Percentiles rank a stretch among this genome's conserved stretches.
phyloP scores from a whole-genome alignment of 2,888 invertebrate genomes.

The Nephrotoma guestfalica region DNA sequence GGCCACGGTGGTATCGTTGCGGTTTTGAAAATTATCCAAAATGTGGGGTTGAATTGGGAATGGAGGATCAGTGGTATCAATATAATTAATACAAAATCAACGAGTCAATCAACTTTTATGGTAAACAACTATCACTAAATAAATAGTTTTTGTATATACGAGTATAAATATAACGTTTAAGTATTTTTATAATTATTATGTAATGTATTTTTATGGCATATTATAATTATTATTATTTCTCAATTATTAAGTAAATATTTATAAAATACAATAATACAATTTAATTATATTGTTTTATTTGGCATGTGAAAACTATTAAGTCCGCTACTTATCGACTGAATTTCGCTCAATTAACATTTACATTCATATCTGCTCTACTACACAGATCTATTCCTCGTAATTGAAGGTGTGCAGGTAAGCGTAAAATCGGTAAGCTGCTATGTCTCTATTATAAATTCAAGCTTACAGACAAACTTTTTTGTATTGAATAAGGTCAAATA shows the following conservation, averaged over 20 bases:
- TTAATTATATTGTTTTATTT: not conserved
- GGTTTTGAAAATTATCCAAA: slow-evolving; percentile 18
- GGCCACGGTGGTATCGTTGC: slow-evolving; percentile 34
- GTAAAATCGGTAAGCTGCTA: too few species aligned
- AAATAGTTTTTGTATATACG: not conserved
- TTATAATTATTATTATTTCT: not conserved
- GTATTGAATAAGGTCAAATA: not conserved
- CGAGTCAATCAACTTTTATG: slow-evolving; percentile 7
- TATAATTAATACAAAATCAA: slow-evolving; percentile 8
- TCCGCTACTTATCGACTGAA: not conserved
- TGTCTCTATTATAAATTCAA: too few species aligned
- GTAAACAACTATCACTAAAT: not conserved
- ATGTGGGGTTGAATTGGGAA: slow-evolving; percentile 26
- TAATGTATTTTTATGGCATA: not conserved
- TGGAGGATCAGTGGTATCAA: slow-evolving; percentile 20
- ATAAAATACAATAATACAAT: not conserved
- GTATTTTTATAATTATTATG: not conserved
- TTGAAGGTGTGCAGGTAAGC: too few species aligned
- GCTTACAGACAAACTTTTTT: too few species aligned
- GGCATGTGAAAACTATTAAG: not conserved
- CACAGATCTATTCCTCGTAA: too few species aligned
- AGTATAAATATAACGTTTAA: not conserved
- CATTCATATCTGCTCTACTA: too few species aligned
- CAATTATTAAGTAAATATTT: not conserved
- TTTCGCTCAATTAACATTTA: too few species aligned